phyloP scores from a whole-genome alignment of 2,113 vertebrate genomes.

The Pionites leucogaster region DNA sequence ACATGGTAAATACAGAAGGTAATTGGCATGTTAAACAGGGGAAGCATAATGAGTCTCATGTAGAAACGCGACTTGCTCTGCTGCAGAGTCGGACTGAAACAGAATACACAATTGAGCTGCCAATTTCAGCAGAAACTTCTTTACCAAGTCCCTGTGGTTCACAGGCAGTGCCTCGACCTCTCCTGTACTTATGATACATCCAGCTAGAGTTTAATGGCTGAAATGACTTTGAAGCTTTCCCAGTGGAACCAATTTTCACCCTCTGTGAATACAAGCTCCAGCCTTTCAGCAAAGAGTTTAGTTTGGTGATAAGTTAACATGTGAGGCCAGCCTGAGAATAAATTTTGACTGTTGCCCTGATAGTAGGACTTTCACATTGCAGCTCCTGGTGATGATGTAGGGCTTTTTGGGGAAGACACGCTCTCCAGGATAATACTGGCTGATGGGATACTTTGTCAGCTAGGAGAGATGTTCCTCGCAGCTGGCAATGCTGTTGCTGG shows the following conservation, averaged over 20 bases:
- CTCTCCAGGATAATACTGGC: slow-evolving; percentile 11
- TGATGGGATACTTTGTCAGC: slow-evolving; percentile 23
- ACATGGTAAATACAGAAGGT: slow-evolving; percentile 49
- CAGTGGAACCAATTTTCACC: slow-evolving; percentile 74
- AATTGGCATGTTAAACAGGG: slow-evolving; percentile 52
- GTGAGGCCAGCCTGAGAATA: slow-evolving; percentile 53
- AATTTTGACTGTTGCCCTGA: slow-evolving; percentile 45
- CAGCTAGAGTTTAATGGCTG: slow-evolving; percentile 73
- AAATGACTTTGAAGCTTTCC: slow-evolving; percentile 73
- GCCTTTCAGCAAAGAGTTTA: slow-evolving; percentile 56
- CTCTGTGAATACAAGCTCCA: slow-evolving; percentile 59
- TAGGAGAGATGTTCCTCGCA: slow-evolving; percentile 10
- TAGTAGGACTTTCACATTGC: slow-evolving; percentile 38
- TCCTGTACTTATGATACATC: slow-evolving; percentile 63
- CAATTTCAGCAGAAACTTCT: slow-evolving; percentile 41
- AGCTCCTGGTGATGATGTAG: neutral
- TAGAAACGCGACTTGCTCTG: neutral
- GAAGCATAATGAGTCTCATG: slow-evolving; percentile 50
- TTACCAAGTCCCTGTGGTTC: slow-evolving; percentile 47
- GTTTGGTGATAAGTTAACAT: slow-evolving; percentile 66
- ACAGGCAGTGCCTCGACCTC: slow-evolving; percentile 33
- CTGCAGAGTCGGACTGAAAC: neutral
- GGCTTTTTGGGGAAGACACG: slow-evolving; percentile 32
- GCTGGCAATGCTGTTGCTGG: slow-evolving; percentile 21
- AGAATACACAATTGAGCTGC: neutral